A percentile compares a stretch with the other conserved stretches of the same genome.
These are phyloP conservation scores for Himantopus leucocephalus DNA, from an alignment of 2,113 vertebrate species.

Conservation along the genomic window DNA sequence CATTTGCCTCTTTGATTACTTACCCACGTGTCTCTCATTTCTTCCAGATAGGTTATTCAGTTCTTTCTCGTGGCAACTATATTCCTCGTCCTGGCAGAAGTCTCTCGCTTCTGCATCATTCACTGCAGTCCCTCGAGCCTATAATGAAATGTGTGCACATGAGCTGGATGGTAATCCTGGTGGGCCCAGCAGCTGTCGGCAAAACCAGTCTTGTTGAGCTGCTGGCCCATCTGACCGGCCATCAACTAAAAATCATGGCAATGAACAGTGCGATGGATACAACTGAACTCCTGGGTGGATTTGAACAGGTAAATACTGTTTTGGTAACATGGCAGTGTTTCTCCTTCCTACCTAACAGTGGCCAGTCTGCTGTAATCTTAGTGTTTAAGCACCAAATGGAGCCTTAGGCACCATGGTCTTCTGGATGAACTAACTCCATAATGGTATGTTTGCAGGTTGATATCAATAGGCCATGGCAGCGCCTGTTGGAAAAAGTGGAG, in stretches of 20 bases:
- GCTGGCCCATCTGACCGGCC: conserved; percentile 89
- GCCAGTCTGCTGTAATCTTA: neutral
- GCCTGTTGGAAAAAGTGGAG: conserved; percentile 87
- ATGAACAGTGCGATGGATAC: conserved; percentile 98
- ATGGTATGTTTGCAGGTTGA: conserved; percentile 78
- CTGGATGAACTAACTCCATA: neutral
- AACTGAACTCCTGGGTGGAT: conserved; percentile 94
- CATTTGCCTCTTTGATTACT: neutral
- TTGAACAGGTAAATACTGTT: conserved; percentile 86
- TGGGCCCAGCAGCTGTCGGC: conserved; percentile 89
- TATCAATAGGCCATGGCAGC: conserved; percentile 89
- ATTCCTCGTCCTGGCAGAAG: conserved; percentile 76
- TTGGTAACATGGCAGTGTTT: neutral
- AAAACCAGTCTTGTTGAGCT: conserved; percentile 93
- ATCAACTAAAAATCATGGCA: conserved; percentile 88
- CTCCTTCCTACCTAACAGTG: neutral
- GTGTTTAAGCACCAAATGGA: neutral
- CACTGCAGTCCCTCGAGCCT: conserved; percentile 86
- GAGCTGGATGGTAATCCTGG: conserved; percentile 96
- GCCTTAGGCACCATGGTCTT: neutral
- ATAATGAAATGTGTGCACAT: conserved; percentile 97
- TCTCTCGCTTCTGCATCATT: conserved; percentile 88
- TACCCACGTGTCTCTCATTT: neutral
- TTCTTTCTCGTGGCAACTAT: conserved; percentile 84
- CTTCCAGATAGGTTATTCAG: conserved; percentile 89